A percentile compares a stretch with the other conserved stretches of the same genome.
These are phyloP conservation scores for Platycercus adscitus DNA, from an alignment of 2,113 vertebrate genomes.

Conservation along the genomic window DNA sequence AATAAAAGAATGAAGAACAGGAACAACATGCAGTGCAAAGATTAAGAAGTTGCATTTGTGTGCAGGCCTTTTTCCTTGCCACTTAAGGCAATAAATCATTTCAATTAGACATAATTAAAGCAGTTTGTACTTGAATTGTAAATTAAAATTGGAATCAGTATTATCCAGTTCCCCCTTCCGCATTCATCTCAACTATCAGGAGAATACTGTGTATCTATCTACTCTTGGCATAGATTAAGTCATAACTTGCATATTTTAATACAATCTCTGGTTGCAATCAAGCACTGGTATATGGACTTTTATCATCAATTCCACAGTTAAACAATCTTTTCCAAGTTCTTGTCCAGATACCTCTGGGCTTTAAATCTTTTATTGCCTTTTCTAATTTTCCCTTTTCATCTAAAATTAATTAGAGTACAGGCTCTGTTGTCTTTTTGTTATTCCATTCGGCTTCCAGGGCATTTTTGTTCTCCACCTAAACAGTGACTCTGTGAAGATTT, in stretches of 20 bases:
- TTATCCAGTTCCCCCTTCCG: not conserved
- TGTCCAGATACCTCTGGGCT: constrained; percentile 11
- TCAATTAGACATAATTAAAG: constrained; percentile 35
- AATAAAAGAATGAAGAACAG: not conserved
- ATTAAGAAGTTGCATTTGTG: constrained; percentile 33
- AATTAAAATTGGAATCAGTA: constrained; percentile 19
- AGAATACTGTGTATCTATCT: not conserved
- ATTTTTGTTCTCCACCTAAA: constrained; percentile 8
- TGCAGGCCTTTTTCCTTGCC: not conserved
- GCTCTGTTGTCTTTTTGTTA: constrained; percentile 16
- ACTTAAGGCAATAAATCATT: constrained; percentile 39
- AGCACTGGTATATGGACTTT: not conserved
- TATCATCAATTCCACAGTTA: not conserved
- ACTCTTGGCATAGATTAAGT: constrained; percentile 21
- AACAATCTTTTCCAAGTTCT: not conserved
- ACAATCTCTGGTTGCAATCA: constrained; percentile 1
- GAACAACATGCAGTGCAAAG: not conserved
- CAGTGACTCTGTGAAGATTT: not conserved
- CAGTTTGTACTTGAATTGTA: constrained; percentile 15
- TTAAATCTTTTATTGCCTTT: constrained; percentile 4
- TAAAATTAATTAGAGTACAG: constrained; percentile 48
- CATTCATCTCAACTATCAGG: not conserved
- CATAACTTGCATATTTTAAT: not conserved
- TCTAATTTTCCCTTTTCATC: constrained; percentile 10
- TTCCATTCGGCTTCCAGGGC: not conserved